Evolutionary conservation across 2,888 invertebrate genomes (phyloP), one percentile per base, ranked within the genome.

Genomic region (Meganola albula): DNA sequence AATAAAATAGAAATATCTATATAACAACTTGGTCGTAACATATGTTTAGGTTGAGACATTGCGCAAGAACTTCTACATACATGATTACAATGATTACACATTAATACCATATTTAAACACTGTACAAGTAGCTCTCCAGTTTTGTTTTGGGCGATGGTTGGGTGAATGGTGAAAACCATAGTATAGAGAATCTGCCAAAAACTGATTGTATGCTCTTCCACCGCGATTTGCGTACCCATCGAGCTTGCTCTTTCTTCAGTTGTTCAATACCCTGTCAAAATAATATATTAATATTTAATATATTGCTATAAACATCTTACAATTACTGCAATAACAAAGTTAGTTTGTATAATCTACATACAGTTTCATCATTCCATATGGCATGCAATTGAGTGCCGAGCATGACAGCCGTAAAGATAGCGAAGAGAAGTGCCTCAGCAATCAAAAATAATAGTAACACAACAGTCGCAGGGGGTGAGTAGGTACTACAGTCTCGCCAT

Each of bases 361-460:
- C 97, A 55, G 99, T 99, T 87, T 99, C 97, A 78, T 99, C 99
- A 64, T 96, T 96, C 91, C 98, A 97, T 66, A 99, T 99, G 12
- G 99, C 98, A 67, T 96, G 96, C 23, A 99, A 82, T 76, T 98
- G 98, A 1, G 98, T 97, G 27, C 95, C 95, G 56, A 98, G 91
- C 99, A 99, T 99, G 23, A 99, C 96, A 12, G 94, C 93, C 1
- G 99, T 99, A 79, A 99, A 99, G 53, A 99, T 95, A 11, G 98
- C 97, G 85, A 99, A 99, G 27, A 99, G 89, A 21, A 99, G 88
- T 0, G 97, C 96, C 80, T 98, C 98, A 51, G 98, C 97, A 31
- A 96, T 93, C 18, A 98, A 88, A 69, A 98, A 96, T 34, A 98
- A 88, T 28, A 98, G 82, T 22, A 98, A 87, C 5, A 98, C 93